phyloP scores from a whole-genome alignment of 2,797 vertebrate species.

The Gymnocypris eckloni region DNA sequence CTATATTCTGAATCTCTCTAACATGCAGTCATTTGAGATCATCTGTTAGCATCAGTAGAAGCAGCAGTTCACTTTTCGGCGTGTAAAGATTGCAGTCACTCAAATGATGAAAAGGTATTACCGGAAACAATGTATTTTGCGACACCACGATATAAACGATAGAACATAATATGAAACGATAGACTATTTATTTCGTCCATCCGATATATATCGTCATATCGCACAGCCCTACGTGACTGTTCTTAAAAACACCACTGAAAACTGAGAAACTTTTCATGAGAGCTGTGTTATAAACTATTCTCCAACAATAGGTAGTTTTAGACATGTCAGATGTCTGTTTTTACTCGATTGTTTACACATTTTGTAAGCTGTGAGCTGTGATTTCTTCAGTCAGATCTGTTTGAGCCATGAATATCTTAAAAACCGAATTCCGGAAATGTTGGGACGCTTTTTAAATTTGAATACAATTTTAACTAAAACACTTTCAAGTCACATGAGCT shows the following conservation, averaged over 20 bases:
- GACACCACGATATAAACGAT: too few species aligned
- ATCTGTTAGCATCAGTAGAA: neutral
- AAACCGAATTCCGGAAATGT: too few species aligned
- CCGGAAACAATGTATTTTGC: too few species aligned
- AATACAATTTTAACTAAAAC: too few species aligned
- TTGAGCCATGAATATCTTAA: neutral
- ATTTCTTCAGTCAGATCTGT: neutral
- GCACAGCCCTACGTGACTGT: neutral
- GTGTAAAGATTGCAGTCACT: too few species aligned
- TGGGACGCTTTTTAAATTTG: too few species aligned
- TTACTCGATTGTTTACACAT: neutral
- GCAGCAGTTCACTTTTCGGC: neutral
- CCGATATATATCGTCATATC: too few species aligned
- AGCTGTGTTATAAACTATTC: neutral
- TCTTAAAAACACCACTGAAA: neutral
- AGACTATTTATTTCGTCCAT: too few species aligned
- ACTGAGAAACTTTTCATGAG: neutral
- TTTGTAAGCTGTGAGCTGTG: neutral
- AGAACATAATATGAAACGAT: too few species aligned
- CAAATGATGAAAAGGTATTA: too few species aligned
- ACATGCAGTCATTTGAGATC: neutral
- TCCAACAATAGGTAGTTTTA: neutral
- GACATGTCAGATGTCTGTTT: neutral
- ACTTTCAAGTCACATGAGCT: too few species aligned
- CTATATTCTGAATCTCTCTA: too few species aligned